Evolutionary conservation across 2,113 vertebrate species (phyloP).

Genomic region (Elephas maximus): DNA sequence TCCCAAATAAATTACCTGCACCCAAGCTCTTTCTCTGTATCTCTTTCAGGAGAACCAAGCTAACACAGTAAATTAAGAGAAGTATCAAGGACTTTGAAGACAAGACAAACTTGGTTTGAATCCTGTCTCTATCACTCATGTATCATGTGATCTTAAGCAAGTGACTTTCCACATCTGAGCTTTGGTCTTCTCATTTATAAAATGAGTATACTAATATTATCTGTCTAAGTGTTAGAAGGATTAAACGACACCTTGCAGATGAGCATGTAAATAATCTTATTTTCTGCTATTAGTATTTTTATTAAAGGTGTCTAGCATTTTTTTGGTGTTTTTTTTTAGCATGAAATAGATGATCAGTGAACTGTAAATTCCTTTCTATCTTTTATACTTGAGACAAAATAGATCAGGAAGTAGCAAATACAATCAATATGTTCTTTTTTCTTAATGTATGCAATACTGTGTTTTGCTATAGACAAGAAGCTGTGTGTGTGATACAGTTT

Average conservation of each 20-base stretch:
- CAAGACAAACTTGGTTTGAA: neutral
- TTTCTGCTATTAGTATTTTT: neutral
- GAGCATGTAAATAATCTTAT: neutral
- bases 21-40: neutral
- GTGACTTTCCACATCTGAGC: neutral
- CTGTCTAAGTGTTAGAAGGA: neutral
- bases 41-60: neutral
- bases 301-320: neutral
- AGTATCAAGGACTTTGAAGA: neutral
- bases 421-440: neutral
- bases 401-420: neutral
- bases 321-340: too few species aligned
- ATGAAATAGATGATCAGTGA: neutral
- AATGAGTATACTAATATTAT: neutral
- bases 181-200: neutral
- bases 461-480: neutral
- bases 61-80: neutral
- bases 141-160: neutral
- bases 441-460: neutral
- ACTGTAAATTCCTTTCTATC: neutral
- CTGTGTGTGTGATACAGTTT: neutral
- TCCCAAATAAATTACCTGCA: neutral
- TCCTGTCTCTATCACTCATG: neutral
- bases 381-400: neutral
- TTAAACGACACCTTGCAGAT: neutral